A percentile compares a stretch with the other conserved stretches of the same genome.
These are phyloP conservation scores for Anodontia alba DNA, from an alignment of 2,888 invertebrate genomes.

Conservation along the genomic window DNA sequence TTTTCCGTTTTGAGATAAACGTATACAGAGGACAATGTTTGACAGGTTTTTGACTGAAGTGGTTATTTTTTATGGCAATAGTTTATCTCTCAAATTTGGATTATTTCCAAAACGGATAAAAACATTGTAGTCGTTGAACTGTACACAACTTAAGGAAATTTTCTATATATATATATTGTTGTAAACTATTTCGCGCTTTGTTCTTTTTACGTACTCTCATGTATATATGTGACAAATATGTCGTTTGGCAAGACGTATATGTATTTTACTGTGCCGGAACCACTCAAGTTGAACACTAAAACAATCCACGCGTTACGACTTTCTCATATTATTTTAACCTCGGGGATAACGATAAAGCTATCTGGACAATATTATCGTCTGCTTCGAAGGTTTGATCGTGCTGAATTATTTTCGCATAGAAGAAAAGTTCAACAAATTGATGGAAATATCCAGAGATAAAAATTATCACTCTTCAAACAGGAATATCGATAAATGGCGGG, in stretches of 20 bases:
- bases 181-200: not conserved
- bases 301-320: conserved; percentile 2
- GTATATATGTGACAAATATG: conserved; percentile 10
- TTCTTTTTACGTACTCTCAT: not conserved
- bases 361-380: not conserved
- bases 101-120: conserved; percentile 1
- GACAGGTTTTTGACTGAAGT: not conserved
- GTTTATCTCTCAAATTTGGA: not conserved
- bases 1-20: conserved; percentile 1
- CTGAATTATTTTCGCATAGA: not conserved
- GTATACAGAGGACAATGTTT: not conserved
- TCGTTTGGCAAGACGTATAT: conserved; percentile 5
- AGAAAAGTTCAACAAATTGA: not conserved
- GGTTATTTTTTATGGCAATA: not conserved
- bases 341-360: not conserved
- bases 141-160: not conserved
- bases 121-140: not conserved
- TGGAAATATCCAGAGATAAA: not conserved
- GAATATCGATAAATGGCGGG: conserved; percentile 9
- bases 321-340: not conserved
- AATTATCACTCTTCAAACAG: conserved; percentile 6
- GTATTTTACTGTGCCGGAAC: conserved; percentile 4
- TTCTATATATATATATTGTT: not conserved
- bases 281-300: conserved; percentile 1
- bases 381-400: not conserved